Percentiles rank a stretch among this genome's conserved stretches.
Conservation (phyloP, 2,113 vertebrate species). For the Serinus canaria region DNA sequence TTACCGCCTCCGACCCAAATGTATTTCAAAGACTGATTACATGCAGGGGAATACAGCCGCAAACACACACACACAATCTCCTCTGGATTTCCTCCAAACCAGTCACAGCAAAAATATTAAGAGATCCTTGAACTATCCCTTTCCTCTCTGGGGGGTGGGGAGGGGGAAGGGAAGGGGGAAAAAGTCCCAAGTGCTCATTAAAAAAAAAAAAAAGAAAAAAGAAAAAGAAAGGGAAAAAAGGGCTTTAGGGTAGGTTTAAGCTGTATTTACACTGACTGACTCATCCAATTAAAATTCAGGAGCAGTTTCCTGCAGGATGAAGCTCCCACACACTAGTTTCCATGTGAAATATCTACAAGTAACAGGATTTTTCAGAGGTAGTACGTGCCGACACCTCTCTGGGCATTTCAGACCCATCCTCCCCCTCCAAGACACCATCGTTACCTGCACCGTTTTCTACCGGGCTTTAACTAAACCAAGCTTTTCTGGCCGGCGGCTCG, state of each 20-base stretch:
- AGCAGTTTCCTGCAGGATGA: constrained; percentile 73
- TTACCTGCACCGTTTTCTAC: neutral
- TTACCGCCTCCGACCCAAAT: neutral
- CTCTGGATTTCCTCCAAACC: too few species aligned
- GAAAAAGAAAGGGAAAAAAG: neutral
- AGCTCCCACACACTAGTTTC: constrained; percentile 73
- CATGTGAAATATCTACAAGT: constrained; percentile 62
- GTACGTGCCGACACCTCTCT: neutral
- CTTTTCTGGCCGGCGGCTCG: neutral
- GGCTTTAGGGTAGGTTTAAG: constrained; percentile 59
- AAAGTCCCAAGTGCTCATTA: neutral
- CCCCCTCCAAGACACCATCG: neutral
- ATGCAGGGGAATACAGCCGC: neutral
- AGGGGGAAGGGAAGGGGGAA: neutral
- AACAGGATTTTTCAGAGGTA: constrained; percentile 6
- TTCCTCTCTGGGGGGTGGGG: too few species aligned
- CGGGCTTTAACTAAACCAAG: neutral
- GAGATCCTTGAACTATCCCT: too few species aligned
- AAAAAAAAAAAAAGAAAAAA: neutral
- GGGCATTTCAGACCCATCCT: neutral
- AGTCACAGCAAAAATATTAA: too few species aligned
- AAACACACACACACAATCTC: neutral
- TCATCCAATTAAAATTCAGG: constrained; percentile 77
- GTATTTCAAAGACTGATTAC: neutral
- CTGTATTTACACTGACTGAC: constrained; percentile 77